phyloP scores from a whole-genome alignment of 2,797 vertebrate species.

The Geotrypetes seraphini region DNA sequence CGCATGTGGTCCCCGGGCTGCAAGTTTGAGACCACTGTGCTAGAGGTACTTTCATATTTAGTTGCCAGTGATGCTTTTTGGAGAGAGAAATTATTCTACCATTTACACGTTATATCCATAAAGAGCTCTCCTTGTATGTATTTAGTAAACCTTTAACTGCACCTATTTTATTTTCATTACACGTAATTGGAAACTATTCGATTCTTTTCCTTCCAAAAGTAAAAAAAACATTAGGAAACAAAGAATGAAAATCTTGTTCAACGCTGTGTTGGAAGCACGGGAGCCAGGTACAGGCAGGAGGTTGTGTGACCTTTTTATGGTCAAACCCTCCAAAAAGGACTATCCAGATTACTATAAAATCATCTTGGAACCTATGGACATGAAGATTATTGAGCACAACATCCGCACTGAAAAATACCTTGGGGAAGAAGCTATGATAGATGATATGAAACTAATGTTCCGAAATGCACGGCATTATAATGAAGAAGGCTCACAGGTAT shows the following conservation, averaged over 20 bases:
- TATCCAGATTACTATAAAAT: conserved; percentile 98
- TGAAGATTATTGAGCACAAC: conserved; percentile 90
- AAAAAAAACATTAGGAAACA: conserved; percentile 95
- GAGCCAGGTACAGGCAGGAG: conserved; percentile 75
- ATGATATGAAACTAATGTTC: conserved; percentile 95
- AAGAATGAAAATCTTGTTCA: conserved; percentile 85
- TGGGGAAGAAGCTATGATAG: conserved; percentile 83
- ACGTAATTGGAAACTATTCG: too few species aligned
- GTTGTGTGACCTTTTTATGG: conserved; percentile 92
- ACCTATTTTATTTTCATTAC: too few species aligned
- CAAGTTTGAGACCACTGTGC: too few species aligned
- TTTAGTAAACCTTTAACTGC: too few species aligned
- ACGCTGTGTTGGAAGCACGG: conserved; percentile 77
- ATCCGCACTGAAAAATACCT: conserved; percentile 87
- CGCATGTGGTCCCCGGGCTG: too few species aligned
- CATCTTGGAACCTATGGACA: conserved; percentile 94
- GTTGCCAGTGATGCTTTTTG: too few species aligned
- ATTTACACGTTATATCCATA: too few species aligned
- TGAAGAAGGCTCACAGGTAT: conserved; percentile 92
- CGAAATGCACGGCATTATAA: conserved; percentile 96
- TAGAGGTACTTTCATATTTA: too few species aligned
- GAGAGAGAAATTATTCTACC: too few species aligned
- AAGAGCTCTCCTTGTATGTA: too few species aligned
- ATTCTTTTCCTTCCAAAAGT: conserved; percentile 49
- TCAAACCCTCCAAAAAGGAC: conserved; percentile 97